Evolutionary conservation across 2,888 invertebrate genomes (phyloP).

Genomic region (Belgica antarctica): DNA sequence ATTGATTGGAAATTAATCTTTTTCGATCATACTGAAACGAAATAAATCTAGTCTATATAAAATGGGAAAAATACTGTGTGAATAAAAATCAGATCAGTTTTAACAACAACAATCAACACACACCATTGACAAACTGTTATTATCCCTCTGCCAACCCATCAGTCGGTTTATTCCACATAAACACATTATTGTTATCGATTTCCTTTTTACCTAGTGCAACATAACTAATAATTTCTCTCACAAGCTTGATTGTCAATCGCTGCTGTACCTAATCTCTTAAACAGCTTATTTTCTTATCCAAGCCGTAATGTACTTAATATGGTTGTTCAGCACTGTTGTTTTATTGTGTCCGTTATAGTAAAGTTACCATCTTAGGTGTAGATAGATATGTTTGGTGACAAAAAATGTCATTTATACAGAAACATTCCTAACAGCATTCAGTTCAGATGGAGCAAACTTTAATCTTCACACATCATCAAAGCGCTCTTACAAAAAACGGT

Average conservation of each 20-base stretch:
- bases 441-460: too few species aligned
- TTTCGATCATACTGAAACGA: background rate
- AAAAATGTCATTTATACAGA: too few species aligned
- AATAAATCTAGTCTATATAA: background rate
- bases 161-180: conserved; percentile 8
- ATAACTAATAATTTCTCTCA: conserved; percentile 1
- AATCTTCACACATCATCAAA: too few species aligned
- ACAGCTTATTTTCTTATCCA: background rate
- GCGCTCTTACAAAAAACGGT: too few species aligned
- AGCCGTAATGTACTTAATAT: conserved; percentile 12
- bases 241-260: background rate
- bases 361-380: too few species aligned
- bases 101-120: background rate
- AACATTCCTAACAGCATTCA: too few species aligned
- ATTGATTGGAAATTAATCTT: conserved; percentile 1
- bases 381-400: too few species aligned
- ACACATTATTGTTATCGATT: conserved; percentile 17
- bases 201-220: background rate
- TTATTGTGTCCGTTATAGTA: too few species aligned
- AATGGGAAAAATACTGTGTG: background rate
- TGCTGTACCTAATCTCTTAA: background rate
- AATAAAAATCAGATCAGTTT: background rate
- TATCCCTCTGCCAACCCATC: background rate
- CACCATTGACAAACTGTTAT: too few species aligned
- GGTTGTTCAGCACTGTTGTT: too few species aligned